A percentile compares a stretch with the other conserved stretches of the same genome.
These are phyloP conservation scores for Discoglossus pictus DNA, from an alignment of 2,797 vertebrate species.

Conservation along the genomic window DNA sequence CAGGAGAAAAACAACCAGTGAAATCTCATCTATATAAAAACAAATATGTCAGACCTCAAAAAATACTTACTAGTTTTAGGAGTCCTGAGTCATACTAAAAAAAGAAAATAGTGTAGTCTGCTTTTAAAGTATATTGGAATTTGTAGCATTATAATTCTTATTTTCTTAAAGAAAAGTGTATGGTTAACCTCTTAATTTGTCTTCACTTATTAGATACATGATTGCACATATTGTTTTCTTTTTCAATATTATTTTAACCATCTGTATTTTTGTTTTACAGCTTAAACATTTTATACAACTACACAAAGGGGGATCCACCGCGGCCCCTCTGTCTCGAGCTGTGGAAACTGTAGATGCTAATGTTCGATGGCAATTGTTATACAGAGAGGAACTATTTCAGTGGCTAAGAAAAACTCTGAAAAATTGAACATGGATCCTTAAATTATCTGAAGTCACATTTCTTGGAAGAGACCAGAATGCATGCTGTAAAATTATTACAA, in stretches of 20 bases:
- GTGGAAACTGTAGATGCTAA: constrained; percentile 94
- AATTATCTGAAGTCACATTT: constrained; percentile 6
- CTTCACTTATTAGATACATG: too few species aligned
- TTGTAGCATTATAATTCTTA: too few species aligned
- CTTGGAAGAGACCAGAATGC: constrained; percentile 56
- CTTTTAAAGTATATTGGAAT: too few species aligned
- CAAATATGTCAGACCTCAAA: too few species aligned
- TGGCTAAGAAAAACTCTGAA: constrained; percentile 84
- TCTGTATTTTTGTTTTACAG: constrained; percentile 64
- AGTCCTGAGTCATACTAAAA: too few species aligned
- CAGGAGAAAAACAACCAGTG: too few species aligned
- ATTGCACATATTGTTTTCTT: too few species aligned
- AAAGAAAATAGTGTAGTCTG: neutral
- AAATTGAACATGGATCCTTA: constrained; percentile 55
- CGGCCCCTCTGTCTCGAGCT: constrained; percentile 81
- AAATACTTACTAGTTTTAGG: too few species aligned
- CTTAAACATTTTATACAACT: constrained; percentile 89
- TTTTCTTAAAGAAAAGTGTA: neutral
- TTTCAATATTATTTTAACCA: neutral
- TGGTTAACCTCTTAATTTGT: neutral
- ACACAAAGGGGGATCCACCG: constrained; percentile 76
- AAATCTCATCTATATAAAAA: too few species aligned
- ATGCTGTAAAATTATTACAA: constrained; percentile 48
- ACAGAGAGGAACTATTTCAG: constrained; percentile 89
- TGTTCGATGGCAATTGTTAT: constrained; percentile 88